Base-by-base conservation (phyloP, 2,888 invertebrate genomes). In the Polylopha cassiicola region DNA sequence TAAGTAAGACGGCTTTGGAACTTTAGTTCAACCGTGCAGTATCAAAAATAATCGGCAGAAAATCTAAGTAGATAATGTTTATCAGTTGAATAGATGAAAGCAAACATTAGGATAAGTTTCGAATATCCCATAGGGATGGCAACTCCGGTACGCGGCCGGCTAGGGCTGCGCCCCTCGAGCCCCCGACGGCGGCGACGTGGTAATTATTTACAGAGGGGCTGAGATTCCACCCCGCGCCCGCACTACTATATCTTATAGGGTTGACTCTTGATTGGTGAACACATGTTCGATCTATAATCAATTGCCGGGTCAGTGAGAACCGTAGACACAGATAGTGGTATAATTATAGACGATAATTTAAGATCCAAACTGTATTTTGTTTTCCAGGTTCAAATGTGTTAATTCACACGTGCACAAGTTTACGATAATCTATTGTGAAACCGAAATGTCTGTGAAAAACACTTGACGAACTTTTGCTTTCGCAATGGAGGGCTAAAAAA, bases 171-270 rank as follows among this genome's bases (percentile, higher is more conserved):
- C 62, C 55, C 59, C 57, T 56, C 50, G 55, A 52, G 59, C 28
- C 36, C 30, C 43, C 38, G 29, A 14, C 30, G 56, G 57, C 60
- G 67, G 59, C 46, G 50, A 47, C 57, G 58, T 51, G 65, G 76
- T 76, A 78, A 80, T 82, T 80, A 82, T 80, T 80, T 77, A 76
- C 76, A 50, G 69, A 75, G 78, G 80, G 75, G 70, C 61, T 61
- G 70, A 62, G 72, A 71, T 73, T 70, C 65, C 65, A 50, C 62
- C 73, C 67, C 59, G 56, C 53, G 56, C 42, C 49, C 43, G 52
- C 51, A 48, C 46, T 37, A 26, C 49, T 50, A 58, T 47, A 46
- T 33, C 58, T 48, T 49, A 43, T 44, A 44, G 46, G 28, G 29
- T 37, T 36, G 38, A n/a, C 46, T 27, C 29, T 37, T 43, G 36